Evolutionary conservation across 2,888 invertebrate genomes (phyloP).

Genomic region (Lasioglossum vierecki): DNA sequence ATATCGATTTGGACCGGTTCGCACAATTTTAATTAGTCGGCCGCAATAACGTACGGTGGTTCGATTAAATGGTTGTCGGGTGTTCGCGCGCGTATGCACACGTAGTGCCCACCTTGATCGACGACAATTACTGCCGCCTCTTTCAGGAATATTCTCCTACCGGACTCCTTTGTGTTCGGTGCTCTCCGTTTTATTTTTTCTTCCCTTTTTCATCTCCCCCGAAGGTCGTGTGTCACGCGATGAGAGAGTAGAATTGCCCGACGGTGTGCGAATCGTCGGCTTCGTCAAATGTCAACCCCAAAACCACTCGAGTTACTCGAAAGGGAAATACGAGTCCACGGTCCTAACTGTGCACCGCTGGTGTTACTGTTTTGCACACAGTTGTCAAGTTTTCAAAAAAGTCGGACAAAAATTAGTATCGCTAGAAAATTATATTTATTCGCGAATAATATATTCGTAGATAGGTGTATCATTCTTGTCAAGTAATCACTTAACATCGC

Average conservation of each 20-base stretch:
- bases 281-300: conserved; percentile 73
- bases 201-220: background rate
- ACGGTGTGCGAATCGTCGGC: conserved; percentile 57
- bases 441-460: too few species aligned
- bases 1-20: conserved; percentile 28
- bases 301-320: conserved; percentile 72
- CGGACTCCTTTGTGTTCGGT: background rate
- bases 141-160: conserved; percentile 39
- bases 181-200: conserved; percentile 43
- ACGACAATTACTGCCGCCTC: conserved; percentile 63
- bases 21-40: conserved; percentile 57
- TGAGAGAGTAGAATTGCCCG: conserved; percentile 65
- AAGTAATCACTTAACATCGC: too few species aligned
- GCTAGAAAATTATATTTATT: too few species aligned
- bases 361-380: background rate
- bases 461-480: too few species aligned
- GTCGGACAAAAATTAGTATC: too few species aligned
- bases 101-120: conserved; percentile 25
- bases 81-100: background rate
- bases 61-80: conserved; percentile 58
- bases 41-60: conserved; percentile 45
- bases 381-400: too few species aligned
- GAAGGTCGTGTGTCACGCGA: conserved; percentile 58
- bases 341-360: background rate
- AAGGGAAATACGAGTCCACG: conserved; percentile 68